A percentile compares a stretch with the other conserved stretches of the same genome.
These are phyloP conservation scores for Phrynosoma blainvillii DNA, from an alignment of 2,113 vertebrate species.

Conservation along the genomic window DNA sequence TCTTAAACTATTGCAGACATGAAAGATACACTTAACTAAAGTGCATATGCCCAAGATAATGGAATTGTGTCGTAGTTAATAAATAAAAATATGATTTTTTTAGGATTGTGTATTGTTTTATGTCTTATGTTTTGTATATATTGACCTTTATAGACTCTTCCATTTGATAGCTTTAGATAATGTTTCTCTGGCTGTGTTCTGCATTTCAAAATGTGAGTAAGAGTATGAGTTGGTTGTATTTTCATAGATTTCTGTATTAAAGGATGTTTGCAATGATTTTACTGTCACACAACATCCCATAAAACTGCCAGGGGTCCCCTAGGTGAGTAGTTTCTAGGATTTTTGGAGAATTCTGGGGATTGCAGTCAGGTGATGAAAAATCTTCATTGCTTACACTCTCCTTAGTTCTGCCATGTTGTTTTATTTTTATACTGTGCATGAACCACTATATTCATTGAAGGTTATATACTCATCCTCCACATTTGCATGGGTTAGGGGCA, in stretches of 20 bases:
- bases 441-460: neutral
- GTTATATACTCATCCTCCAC: no score
- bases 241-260: neutral
- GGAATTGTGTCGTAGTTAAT: no score
- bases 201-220: neutral
- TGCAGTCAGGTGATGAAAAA: no score
- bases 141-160: neutral
- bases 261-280: neutral
- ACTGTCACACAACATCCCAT: neutral
- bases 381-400: no score
- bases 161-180: neutral
- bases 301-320: neutral
- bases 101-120: no score
- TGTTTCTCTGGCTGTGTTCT: neutral
- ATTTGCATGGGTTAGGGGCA: no score
- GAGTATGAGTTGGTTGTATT: neutral
- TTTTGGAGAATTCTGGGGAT: no score
- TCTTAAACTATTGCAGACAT: neutral
- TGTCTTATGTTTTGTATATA: no score
- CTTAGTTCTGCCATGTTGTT: no score
- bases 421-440: no score
- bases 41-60: neutral
- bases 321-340: no score
- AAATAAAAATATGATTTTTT: neutral
- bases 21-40: neutral